Conservation (phyloP, 2,888 invertebrate genomes). For the Caenorhabditis sp. region DNA sequence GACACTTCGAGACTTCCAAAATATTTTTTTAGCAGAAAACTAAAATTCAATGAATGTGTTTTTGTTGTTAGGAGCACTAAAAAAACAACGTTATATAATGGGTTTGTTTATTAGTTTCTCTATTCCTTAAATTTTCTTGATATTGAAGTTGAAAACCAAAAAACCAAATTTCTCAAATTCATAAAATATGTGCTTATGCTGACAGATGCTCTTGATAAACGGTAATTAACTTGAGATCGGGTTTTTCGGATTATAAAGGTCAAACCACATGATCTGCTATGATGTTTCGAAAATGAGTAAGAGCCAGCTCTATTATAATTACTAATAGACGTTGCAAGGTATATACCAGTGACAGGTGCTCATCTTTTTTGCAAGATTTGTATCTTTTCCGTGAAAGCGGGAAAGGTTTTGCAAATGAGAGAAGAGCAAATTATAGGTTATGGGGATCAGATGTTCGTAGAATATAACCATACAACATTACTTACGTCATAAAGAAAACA, state of each 20-base stretch:
- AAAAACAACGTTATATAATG: no score
- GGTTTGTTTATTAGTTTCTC: no score
- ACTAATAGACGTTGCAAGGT: background rate
- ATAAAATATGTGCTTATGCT: background rate
- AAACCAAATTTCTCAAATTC: no score
- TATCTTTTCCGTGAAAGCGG: background rate
- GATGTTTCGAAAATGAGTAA: background rate
- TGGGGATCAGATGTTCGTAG: background rate
- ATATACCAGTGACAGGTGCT: background rate
- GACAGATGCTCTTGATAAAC: background rate
- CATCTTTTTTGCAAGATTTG: background rate
- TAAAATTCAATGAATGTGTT: no score
- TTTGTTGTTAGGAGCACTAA: no score
- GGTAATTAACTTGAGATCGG: background rate
- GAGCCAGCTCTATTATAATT: background rate
- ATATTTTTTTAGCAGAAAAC: no score
- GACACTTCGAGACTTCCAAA: no score
- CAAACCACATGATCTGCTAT: no score
- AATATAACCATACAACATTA: no score
- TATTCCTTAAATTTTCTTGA: no score
- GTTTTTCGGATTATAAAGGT: conserved; percentile 22
- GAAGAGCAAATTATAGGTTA: background rate
- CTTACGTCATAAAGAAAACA: no score
- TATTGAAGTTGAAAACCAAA: no score
- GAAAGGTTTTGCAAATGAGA: background rate